phyloP scores from a whole-genome alignment of 2,888 invertebrate species.

The Cephus pygmeus region DNA sequence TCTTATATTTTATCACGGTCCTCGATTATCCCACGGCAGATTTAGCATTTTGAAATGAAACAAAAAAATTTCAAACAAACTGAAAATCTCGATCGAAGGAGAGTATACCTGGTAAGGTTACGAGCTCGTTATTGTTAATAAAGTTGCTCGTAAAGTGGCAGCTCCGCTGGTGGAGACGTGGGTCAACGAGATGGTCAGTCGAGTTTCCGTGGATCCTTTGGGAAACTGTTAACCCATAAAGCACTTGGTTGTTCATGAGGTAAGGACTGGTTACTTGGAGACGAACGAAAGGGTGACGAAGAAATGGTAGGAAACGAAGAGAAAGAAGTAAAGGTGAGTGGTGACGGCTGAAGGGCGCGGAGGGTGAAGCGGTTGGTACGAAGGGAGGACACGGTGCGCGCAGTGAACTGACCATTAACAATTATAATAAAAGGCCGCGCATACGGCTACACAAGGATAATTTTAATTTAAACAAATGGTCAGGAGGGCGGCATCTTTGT shows the following conservation, averaged over 20 bases:
- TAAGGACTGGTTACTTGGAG: constrained; percentile 3
- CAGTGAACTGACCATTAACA: constrained; percentile 52
- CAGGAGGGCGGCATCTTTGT: constrained; percentile 65
- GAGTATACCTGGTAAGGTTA: not conserved
- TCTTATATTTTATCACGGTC: not conserved
- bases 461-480: constrained; percentile 67
- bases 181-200: constrained; percentile 37
- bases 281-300: not conserved
- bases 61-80: not conserved
- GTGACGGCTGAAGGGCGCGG: constrained; percentile 16
- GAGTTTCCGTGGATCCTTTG: constrained; percentile 19
- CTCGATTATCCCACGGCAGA: not conserved
- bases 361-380: not conserved
- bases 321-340: not conserved
- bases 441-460: constrained; percentile 51
- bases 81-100: not conserved
- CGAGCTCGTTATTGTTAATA: constrained; percentile 53
- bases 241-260: constrained; percentile 20
- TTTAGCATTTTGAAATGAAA: not conserved
- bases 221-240: constrained; percentile 38
- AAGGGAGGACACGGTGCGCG: constrained; percentile 20
- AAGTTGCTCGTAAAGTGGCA: constrained; percentile 49
- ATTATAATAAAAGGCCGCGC: constrained; percentile 56
- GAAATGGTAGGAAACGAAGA: not conserved
- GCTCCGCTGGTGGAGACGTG: constrained; percentile 21